Percentiles rank a stretch among this genome's conserved stretches.
Evolutionary conservation across 2,888 invertebrate genomes (phyloP).

Genomic region (Argyresthia goedartella): DNA sequence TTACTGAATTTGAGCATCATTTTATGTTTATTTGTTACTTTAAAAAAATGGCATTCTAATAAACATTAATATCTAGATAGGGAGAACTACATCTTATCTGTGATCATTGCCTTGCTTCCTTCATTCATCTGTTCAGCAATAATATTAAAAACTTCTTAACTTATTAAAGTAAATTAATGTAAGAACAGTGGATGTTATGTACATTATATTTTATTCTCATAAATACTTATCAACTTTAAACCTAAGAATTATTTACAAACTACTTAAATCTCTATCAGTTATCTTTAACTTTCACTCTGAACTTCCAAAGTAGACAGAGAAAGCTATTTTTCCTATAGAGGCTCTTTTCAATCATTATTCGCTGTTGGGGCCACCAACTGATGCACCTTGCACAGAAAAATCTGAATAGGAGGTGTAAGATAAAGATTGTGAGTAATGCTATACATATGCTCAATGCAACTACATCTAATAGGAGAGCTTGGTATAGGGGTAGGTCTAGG

Average conservation of each 20-base stretch:
- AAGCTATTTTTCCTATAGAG: slow-evolving; percentile 44
- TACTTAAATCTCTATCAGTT: slow-evolving; percentile 10
- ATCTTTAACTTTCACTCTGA: slow-evolving; percentile 48
- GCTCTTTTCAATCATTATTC: slow-evolving; percentile 42
- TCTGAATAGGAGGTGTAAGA: slow-evolving; percentile 47
- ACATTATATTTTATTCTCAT: slow-evolving; percentile 22
- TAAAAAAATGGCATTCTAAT: no score
- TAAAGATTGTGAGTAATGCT: slow-evolving; percentile 33
- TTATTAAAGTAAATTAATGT: no score
- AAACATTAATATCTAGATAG: no score
- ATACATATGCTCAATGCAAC: slow-evolving; percentile 37
- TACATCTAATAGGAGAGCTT: slow-evolving; percentile 56
- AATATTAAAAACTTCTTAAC: no score
- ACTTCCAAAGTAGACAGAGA: slow-evolving; percentile 48
- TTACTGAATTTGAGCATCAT: no score
- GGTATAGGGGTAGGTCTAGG: slow-evolving; percentile 51
- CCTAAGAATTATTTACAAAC: slow-evolving; percentile 1
- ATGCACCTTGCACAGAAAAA: slow-evolving; percentile 52
- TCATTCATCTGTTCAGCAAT: no score
- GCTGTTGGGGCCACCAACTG: slow-evolving; percentile 52
- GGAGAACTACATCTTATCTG: no score
- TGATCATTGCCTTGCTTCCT: no score
- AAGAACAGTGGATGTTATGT: no score
- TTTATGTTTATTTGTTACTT: no score
- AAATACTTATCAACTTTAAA: slow-evolving; percentile 26